phyloP scores from a whole-genome alignment of 1,140 invertebrate genomes.

The Dryas iulia region DNA sequence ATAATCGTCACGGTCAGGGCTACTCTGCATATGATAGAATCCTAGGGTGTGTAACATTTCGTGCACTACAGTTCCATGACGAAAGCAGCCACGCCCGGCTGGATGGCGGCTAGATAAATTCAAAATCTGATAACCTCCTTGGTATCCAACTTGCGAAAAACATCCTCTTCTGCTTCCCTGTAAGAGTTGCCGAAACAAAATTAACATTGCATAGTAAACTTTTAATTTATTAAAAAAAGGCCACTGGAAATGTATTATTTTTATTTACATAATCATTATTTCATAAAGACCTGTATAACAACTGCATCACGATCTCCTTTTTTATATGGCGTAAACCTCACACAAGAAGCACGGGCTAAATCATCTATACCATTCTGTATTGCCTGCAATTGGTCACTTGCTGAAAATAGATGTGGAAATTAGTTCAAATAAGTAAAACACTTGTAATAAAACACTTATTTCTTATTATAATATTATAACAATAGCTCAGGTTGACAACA shows the following conservation, averaged over 20 bases:
- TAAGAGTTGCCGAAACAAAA: constrained; percentile 22
- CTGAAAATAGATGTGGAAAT: constrained; percentile 43
- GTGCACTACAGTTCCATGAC: constrained; percentile 83
- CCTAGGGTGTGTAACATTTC: constrained; percentile 86
- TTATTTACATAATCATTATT: no score
- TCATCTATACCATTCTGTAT: constrained; percentile 73
- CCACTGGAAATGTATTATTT: no score
- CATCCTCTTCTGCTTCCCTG: constrained; percentile 79
- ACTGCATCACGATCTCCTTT: constrained; percentile 71
- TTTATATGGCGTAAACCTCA: constrained; percentile 71
- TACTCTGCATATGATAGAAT: constrained; percentile 87
- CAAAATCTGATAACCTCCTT: constrained; percentile 74
- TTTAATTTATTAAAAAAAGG: no score
- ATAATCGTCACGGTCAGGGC: constrained; percentile 85
- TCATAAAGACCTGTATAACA: constrained; percentile 62
- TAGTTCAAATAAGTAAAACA: neutral
- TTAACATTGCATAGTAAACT: neutral
- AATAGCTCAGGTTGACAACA: no score
- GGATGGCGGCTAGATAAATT: constrained; percentile 76
- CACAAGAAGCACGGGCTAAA: constrained; percentile 66
- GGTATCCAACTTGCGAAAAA: constrained; percentile 79
- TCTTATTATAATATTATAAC: no score
- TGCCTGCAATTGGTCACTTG: constrained; percentile 62
- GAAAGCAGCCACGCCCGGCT: constrained; percentile 77
- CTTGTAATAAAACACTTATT: no score